Evolutionary conservation across 2,113 vertebrate genomes (phyloP), one percentile per base, ranked within the genome.

Genomic region (Misgurnus anguillicaudatus): DNA sequence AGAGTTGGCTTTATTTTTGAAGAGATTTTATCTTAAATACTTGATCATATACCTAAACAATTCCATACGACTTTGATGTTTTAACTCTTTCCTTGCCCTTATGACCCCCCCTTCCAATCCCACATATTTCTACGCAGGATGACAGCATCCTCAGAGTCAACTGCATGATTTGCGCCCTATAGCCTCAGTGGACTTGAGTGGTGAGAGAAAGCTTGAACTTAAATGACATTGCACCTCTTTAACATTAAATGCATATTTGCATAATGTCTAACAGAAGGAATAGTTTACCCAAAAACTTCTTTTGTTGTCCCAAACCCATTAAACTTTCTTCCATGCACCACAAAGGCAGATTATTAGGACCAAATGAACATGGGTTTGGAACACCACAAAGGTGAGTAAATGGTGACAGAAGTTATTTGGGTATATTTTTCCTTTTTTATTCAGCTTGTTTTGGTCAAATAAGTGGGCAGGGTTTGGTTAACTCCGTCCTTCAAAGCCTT

Each of bases 111-210:
- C 77, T 61, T 82, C 41, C 82, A 41, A 69, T 60, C 38, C 45
- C 48, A 58, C 62, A 93, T 94, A 93, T 91, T 69, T 87, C 93
- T 94, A 93, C 93, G 95, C 93, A 93, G 91, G 95, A 94, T 94
- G 93, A 91, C 93, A 90, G 93, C 91, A 91, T 89, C 87, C 87
- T 92, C 90, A 92, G 86, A 92, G 92, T 84, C 83, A 85, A 94
- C 94, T 97, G 97, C 97, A 98, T 98, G 96, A 91, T 94, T 92
- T 97, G 91, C 90, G 90, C 91, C 91, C 90, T 88, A 81, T 89
- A 94, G 93, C 90, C 91, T 24, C 89, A 94, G 93, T 93, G 95
- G 94, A 94, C 93, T 94, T 93, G 95, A 94, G 94, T 94, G 94
- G 94, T 96, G 96, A 95, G 95, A 95, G 96, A 97, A 94, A 89